Base-by-base conservation (phyloP, 2,888 invertebrate species). In the Oscheius sp. region DNA sequence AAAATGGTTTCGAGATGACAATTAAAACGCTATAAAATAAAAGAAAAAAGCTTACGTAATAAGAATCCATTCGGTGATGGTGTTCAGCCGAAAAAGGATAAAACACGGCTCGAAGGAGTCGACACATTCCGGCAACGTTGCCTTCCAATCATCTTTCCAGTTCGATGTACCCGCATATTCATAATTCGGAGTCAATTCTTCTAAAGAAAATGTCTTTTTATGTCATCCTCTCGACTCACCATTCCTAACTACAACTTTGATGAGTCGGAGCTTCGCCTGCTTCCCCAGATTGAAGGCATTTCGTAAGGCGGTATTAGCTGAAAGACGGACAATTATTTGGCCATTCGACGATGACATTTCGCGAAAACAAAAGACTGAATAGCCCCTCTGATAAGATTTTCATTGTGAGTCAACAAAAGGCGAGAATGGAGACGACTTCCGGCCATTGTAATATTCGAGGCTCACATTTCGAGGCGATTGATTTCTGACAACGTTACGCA, bases 21-120 rank as follows among this genome's bases (percentile, higher is more conserved):
- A n/a, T n/a, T n/a, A n/a, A n/a, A n/a, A n/a, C n/a, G n/a, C n/a
- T n/a, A n/a, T n/a, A n/a, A n/a, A n/a, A n/a, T n/a, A n/a, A n/a
- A n/a, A n/a, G n/a, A n/a, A n/a, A n/a, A n/a, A n/a, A 26, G 69
- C 75, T 67, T 33, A 85, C 84, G 82, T 82, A 51, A 85, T 83
- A 32, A 85, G 61, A 8, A 97, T 87, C 96, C 97, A 98, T 82
- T 94, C 92, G 87, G 93, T 91, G 0, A 94, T 94, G 36, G 81
- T 77, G 59, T 89, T 89, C 57, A 89, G 77, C 50, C 94, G 91
- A 87, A 92, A 94, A 62, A 98, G 89, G 77, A 98, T 90, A 86
- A 94, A 98, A 81, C 94, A 93, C 24, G 97, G 97, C 81, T 84
- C 82, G 66, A 92, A 84, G 24, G 87, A 86, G 36, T 88, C 87